Evolutionary conservation across 2,888 invertebrate species (phyloP).

Genomic region (Epistrophe eligans): DNA sequence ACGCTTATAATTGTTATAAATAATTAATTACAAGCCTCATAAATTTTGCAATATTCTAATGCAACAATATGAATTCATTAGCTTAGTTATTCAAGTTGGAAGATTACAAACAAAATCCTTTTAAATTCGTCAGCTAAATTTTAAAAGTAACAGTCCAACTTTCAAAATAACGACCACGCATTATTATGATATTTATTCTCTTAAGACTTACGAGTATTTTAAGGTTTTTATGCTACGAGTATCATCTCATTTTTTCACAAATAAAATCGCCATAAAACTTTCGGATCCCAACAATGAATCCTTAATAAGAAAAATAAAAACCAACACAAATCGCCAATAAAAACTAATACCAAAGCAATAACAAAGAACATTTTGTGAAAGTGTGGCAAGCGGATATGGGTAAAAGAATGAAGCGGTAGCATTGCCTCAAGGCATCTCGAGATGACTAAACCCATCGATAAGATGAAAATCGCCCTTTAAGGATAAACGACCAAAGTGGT

Average conservation of each 20-base stretch:
- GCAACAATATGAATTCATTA: no score
- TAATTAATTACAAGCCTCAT: no score
- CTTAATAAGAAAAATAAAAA: conserved; percentile 42
- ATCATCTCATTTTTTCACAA: conserved; percentile 34
- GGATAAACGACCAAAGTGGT: conserved; percentile 43
- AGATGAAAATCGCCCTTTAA: conserved; percentile 70
- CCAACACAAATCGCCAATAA: conserved; percentile 66
- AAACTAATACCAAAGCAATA: conserved; percentile 59
- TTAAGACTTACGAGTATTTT: background rate
- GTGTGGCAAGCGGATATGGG: background rate
- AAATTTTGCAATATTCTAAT: no score
- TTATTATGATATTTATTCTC: conserved; percentile 27
- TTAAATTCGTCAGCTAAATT: background rate
- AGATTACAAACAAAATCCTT: no score
- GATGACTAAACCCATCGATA: conserved; percentile 68
- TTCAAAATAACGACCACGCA: background rate
- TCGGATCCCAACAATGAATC: conserved; percentile 35
- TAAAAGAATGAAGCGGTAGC: background rate
- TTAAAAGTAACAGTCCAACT: no score
- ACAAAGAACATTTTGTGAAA: conserved; percentile 22
- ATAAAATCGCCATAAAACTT: conserved; percentile 64
- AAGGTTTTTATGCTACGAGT: conserved; percentile 7
- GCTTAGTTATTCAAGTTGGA: no score
- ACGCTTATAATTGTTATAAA: no score
- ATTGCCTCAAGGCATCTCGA: conserved; percentile 44